These are phyloP conservation scores for Germaria angustata DNA, from an alignment of 2,888 invertebrate species.

Conservation along the genomic window DNA sequence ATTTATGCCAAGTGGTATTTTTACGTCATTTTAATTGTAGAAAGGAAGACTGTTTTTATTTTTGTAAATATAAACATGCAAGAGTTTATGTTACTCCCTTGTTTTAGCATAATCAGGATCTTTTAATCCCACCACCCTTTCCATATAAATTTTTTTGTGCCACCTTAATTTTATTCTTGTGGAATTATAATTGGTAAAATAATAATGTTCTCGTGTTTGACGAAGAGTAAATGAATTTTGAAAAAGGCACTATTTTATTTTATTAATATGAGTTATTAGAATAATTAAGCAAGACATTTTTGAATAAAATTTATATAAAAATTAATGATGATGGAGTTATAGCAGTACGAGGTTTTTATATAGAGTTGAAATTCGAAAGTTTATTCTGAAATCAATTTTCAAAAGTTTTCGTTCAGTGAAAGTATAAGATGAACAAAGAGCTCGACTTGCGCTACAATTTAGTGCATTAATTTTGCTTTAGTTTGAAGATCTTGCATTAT, in stretches of 20 bases:
- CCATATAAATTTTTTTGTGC: not conserved
- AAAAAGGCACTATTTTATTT: not conserved
- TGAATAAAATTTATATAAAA: conserved; percentile 11
- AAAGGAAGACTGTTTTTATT: conserved; percentile 28
- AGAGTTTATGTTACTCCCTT: not conserved
- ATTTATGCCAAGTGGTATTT: conserved; percentile 69
- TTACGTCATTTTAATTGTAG: conserved; percentile 63
- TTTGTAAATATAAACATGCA: conserved; percentile 20
- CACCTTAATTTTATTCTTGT: conserved; percentile 40
- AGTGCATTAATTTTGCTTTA: no score
- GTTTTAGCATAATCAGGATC: conserved; percentile 19
- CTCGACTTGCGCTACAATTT: no score
- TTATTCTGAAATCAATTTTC: no score
- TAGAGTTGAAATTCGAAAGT: no score
- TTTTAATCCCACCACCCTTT: conserved; percentile 26
- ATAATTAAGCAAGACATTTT: not conserved
- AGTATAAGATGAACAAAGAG: no score
- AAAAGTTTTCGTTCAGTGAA: no score
- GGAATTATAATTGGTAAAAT: conserved; percentile 61
- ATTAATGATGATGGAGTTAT: not conserved
- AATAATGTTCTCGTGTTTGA: conserved; percentile 9
- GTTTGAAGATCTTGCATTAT: no score
- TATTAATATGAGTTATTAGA: not conserved
- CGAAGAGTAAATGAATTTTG: not conserved
- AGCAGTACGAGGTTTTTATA: no score